Evolutionary conservation across 2,797 vertebrate genomes (phyloP), one percentile per base, ranked within the genome.

Genomic region (Halcyon chelicuti): DNA sequence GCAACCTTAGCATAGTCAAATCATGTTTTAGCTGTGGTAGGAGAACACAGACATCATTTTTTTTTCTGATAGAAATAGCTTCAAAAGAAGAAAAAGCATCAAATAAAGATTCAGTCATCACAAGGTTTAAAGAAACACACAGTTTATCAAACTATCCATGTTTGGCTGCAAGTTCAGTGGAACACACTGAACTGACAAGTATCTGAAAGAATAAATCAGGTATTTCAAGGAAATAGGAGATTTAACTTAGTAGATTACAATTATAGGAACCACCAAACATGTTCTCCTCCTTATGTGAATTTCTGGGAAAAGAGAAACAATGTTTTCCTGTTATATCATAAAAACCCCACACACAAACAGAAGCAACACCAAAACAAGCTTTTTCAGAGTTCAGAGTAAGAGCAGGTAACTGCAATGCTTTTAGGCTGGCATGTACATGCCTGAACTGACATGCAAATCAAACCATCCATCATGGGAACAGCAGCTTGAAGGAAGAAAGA

Each of bases 1-100:
- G 90, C 87, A 93, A 85, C 40, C 78, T 85, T 22, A 78, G 79
- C 57, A 93, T 4, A 31, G 77, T 74, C 67, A 94, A 94, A 81
- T 12, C 46, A 46, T 40, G 73, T 87, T 58, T 73, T 17, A 88
- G 84, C 29, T 71, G 31, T 72, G 83, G 37, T 26, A 88, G 51
- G 46, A 49, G 20, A 95, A 67, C 42, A 44, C 21, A 49, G 39
- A 46, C 9, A 23, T 13, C 40, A 23, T 89, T 91, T 51, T 16
- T 92, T 88, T 93, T 94, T 93, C 76, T 90, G 93, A 42, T 1
- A 66, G 85, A 40, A 70, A 73, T 70, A 55, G 37, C 67, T 91
- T 82, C 4, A 74, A 73, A 80, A 44, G 9, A 33, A 88, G 13
- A 77, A 68, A 85, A 74, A 47, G 68, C 29, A 87, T 82, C 75